These are phyloP conservation scores for Microcebus murinus DNA, from an alignment of 2,113 vertebrate genomes.

Conservation along the genomic window DNA sequence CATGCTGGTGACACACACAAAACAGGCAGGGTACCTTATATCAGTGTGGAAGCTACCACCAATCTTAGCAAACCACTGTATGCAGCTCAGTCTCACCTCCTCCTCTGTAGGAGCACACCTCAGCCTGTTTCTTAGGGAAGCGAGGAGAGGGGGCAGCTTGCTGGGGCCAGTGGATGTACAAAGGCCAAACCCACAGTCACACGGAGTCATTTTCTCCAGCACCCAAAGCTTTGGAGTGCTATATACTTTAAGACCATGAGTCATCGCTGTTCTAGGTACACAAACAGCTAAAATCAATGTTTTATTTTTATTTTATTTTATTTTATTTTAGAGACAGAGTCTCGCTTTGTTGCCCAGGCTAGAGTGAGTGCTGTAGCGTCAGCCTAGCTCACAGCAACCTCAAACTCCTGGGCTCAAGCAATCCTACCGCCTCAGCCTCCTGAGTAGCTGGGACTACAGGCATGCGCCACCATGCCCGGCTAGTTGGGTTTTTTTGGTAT, in stretches of 20 bases:
- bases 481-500: no score
- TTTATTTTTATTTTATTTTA: neutral
- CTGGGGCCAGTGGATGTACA: slow-evolving; percentile 93
- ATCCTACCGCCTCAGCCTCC: no score
- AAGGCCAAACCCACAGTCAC: slow-evolving; percentile 85
- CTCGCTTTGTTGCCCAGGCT: no score
- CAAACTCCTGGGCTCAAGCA: no score
- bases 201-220: neutral
- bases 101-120: slow-evolving; percentile 93
- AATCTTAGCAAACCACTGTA: slow-evolving; percentile 94
- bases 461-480: no score
- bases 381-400: no score
- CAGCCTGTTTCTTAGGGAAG: slow-evolving; percentile 93
- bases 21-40: slow-evolving; percentile 87
- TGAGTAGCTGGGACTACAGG: no score
- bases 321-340: no score
- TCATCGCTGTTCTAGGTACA: neutral
- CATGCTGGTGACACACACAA: no score
- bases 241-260: neutral
- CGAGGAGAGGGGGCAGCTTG: slow-evolving; percentile 93
- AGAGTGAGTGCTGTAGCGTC: no score
- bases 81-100: slow-evolving; percentile 95
- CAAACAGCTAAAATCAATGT: neutral
- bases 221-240: neutral
- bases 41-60: slow-evolving; percentile 93